Evolutionary conservation across 2,113 vertebrate genomes (phyloP), one percentile per base, ranked within the genome.

Genomic region (Colinus virginianus): DNA sequence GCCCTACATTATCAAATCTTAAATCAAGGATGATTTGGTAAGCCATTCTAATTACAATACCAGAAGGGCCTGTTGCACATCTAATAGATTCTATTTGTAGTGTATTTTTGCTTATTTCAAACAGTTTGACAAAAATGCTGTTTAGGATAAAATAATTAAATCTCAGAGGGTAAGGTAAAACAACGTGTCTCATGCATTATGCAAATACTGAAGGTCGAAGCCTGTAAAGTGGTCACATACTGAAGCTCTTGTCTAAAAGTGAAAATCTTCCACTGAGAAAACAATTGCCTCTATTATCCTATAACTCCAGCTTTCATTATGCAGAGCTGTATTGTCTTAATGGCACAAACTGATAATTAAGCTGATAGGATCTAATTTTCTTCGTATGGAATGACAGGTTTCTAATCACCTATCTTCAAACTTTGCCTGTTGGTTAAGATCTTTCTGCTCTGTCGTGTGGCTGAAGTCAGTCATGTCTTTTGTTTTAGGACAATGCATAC

Each of bases 331-430:
- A 90, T 68, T 91, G 89, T 93, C 95, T 91, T 94, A 96, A 91
- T 92, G 69, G 79, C 32, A 80, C 53, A 81, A 91, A 93, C 81
- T 93, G 94, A 96, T 94, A 94, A 96, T 96, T 94, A 96, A 94
- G 92, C 78, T 0, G 34, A 94, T 59, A 96, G 64, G 76, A 92
- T 89, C 91, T 90, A 78, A 96, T 96, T 96, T 94, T 95, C 93
- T 84, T 94, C 19, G 72, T 80, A 88, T 88, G 78, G 82, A 95
- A 86, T 95, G 75, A 94, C 84, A 95, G 79, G 66, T 84, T 96
- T 96, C 90, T 95, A 94, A 97, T 81, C 87, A 82, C 69, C 70
- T 86, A 78, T 90, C 58, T 88, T 89, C 78, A 88, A 48, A 55
- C 78, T 89, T 79, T 87, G 61, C 68, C 76, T 92, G 51, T 45